Evolutionary conservation across 2,888 invertebrate species (phyloP), one percentile per base, ranked within the genome.

Genomic region (Lasioglossum malachurum): DNA sequence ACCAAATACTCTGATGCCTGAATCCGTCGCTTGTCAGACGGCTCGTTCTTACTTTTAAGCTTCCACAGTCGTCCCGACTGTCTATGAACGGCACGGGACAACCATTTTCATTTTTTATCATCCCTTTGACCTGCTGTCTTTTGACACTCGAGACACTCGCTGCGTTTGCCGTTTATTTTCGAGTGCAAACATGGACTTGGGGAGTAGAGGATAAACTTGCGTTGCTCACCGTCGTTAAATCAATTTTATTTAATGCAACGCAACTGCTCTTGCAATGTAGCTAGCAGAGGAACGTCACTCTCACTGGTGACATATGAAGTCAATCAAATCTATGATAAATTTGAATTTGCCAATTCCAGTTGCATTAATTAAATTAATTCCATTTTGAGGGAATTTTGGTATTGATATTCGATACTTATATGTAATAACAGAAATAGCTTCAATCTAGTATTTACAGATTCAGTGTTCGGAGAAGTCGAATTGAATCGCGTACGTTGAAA

Each of bases 1-100:
- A 60, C 60, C 60, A 60, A 60, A 60, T 60, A 60, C 60, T 60
- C 60, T 16, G 60, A 60, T 60, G 60, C 60, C 14, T 16, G 60
- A 27, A 27, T 14, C 60, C 60, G 14, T 53, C 60, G 14, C 60
- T 60, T 27, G 60, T 60, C 60, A 60, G 60, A 27, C 60, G 60
- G 27, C 27, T 27, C 27, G 12, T 16, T 60, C 27, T 27, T 60
- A 60, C 60, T 31, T 60, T 60, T 14, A 31, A 31, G 14, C 27
- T 60, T 27, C 27, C 60, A 14, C 60, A n/a, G 53, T 31, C 14
- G 27, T 14, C 5, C 60, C 14, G 60, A 27, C 60, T 31, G 53
- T 53, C 53, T 53, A 53, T 53, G 23, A 53, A 23, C 53, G 53
- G 8, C n/a, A 10, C 53, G n/a, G n/a, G 10, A 53, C 53, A 53